Evolutionary conservation across 2,888 invertebrate genomes (phyloP), one percentile per base, ranked within the genome.

Genomic region (Scaptodrosophila latifasciaeformis): DNA sequence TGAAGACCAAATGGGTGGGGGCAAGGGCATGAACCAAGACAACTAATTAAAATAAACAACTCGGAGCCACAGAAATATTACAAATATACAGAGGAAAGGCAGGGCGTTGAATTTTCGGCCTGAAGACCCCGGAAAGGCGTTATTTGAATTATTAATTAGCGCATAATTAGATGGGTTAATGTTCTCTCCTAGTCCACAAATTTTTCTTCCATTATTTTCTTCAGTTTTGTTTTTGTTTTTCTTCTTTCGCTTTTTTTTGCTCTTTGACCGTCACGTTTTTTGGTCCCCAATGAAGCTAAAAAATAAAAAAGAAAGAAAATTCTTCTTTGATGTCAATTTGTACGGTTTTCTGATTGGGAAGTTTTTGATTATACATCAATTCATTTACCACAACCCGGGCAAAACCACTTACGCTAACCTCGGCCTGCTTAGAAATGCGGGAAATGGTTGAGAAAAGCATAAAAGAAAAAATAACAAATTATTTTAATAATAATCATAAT

Each of bases 131-230:
- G 60, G 13, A 7, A 27, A 27, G 27, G 17, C 71, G 72, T 77
- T 77, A 77, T 77, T 77, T 80, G 75, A 77, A 77, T 77, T 80
- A 77, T 77, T 77, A 77, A 77, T 77, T 80, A 78, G 77, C 77
- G 59, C 70, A 54, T 77, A 80, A 77, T 77, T 77, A 80, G 77
- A 70, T 63, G 70, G 75, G 69, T 62, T 65, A 10, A 30, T 30
- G 13, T 59, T 75, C 51, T 39, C 62, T 65, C 64, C 52, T 54
- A 44, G 12, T 1, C 10, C 34, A 31, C 27, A 27, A 37, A 2
- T 13, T 2, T 17, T 13, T 37, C 7, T 12, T 59, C 62, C 59
- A 54, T 54, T 30, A 27, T 10, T 35, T 47, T 18, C 21, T 9
- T 27, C 37, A 2, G 15, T 37, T 37, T 24, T 2, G 34, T 12